These are phyloP conservation scores for Lumbricus terrestris DNA, from an alignment of 2,888 invertebrate species.

Conservation along the genomic window DNA sequence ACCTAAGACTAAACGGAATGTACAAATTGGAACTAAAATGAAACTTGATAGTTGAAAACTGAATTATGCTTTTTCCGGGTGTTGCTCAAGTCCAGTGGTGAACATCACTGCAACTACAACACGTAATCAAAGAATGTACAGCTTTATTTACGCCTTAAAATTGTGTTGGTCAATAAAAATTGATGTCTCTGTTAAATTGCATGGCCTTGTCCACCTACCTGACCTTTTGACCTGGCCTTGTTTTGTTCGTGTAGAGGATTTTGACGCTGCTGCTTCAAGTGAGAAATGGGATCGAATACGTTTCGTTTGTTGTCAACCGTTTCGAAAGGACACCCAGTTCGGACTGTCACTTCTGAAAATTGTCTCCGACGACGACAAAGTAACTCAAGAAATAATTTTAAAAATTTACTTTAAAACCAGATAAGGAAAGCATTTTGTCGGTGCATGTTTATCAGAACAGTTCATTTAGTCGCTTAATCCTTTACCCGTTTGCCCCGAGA, in stretches of 20 bases:
- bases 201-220: not conserved
- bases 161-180: not conserved
- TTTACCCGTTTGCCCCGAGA: no score
- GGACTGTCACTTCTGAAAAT: not conserved
- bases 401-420: not conserved
- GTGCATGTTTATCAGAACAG: no score
- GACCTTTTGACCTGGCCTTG: not conserved
- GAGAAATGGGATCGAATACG: slow-evolving; percentile 13
- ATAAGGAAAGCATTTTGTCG: not conserved
- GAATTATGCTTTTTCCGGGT: no score
- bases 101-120: no score
- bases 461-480: no score
- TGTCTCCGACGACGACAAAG: not conserved
- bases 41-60: no score
- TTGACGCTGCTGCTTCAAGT: not conserved
- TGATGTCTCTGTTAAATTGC: not conserved
- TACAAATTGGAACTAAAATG: no score
- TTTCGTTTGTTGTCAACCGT: not conserved
- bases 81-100: no score
- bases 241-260: not conserved
- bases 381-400: not conserved
- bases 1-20: no score
- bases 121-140: not conserved
- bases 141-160: not conserved
- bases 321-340: slow-evolving; percentile 8